Percentiles rank a stretch among this genome's conserved stretches.
Evolutionary conservation across 2,888 invertebrate genomes (phyloP).

Genomic region (Drosophila melanosoma): DNA sequence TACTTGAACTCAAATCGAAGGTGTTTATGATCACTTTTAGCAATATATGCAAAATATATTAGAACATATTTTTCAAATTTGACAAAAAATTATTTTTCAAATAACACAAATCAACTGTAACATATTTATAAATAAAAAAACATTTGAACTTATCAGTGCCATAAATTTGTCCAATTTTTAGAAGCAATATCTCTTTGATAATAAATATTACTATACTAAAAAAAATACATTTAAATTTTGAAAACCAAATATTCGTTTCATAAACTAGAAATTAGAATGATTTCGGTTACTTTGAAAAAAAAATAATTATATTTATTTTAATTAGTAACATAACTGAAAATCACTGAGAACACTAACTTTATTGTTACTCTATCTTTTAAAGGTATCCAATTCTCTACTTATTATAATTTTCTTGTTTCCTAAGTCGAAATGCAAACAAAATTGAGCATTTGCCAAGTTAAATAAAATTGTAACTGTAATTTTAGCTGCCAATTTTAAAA

Average conservation of each 20-base stretch:
- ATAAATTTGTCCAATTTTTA: neutral
- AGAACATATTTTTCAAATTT: neutral
- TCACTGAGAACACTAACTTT: neutral
- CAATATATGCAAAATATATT: neutral
- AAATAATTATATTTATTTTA: neutral
- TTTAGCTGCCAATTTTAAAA: conserved; percentile 50
- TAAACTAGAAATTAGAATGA: neutral
- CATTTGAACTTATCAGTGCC: neutral
- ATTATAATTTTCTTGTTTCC: neutral
- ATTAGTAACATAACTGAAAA: neutral
- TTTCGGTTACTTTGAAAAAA: neutral
- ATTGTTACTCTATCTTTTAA: neutral
- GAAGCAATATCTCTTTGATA: neutral
- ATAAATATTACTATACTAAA: neutral
- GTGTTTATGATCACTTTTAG: neutral
- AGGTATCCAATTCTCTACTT: neutral
- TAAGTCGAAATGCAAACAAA: conserved; percentile 1
- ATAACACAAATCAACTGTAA: neutral
- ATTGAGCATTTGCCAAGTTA: conserved; percentile 2
- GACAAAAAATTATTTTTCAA: neutral
- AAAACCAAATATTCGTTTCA: neutral
- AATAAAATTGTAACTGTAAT: conserved; percentile 24
- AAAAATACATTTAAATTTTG: neutral
- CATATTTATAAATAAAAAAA: neutral
- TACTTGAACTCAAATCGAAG: conserved; percentile 15